Evolutionary conservation across 2,113 vertebrate genomes (phyloP).

Genomic region (Nematolebias whitei): DNA sequence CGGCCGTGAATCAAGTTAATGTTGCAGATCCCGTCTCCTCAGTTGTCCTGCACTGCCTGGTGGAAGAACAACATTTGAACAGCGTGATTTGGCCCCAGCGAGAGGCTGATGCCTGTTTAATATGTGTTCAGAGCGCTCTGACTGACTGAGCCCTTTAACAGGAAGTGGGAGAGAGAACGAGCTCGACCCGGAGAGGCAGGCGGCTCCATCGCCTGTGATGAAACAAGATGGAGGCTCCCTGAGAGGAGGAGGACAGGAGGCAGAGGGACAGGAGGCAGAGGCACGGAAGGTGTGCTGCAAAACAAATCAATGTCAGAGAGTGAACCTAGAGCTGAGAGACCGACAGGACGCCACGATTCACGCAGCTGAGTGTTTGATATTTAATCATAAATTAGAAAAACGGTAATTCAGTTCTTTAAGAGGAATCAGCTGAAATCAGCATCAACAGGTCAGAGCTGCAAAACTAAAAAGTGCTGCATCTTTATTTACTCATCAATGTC

Average conservation of each 20-base stretch:
- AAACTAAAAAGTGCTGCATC: too few species aligned
- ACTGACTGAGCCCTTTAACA: conserved; percentile 76
- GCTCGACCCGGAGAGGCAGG: conserved; percentile 44
- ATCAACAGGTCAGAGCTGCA: too few species aligned
- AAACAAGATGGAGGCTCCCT: conserved; percentile 73
- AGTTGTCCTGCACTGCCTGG: conserved; percentile 75
- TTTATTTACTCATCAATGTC: too few species aligned
- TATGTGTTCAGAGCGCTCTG: conserved; percentile 80
- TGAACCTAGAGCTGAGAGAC: too few species aligned
- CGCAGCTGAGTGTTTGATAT: too few species aligned
- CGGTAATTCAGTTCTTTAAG: too few species aligned
- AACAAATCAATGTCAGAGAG: conserved; percentile 11
- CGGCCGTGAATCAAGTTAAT: conserved; percentile 81
- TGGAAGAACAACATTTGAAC: conserved; percentile 83
- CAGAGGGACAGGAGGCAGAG: conserved; percentile 32
- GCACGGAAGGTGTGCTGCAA: conserved; percentile 8
- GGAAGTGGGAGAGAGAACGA: conserved; percentile 60
- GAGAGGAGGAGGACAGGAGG: conserved; percentile 63
- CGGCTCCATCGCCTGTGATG: conserved; percentile 73
- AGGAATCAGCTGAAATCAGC: too few species aligned
- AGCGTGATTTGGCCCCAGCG: conserved; percentile 78
- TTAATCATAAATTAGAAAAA: too few species aligned
- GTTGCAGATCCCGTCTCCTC: conserved; percentile 81
- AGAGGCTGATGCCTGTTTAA: conserved; percentile 81
- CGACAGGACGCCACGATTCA: too few species aligned